These are phyloP conservation scores for Buteo buteo DNA, from an alignment of 2,113 vertebrate genomes.

Conservation along the genomic window DNA sequence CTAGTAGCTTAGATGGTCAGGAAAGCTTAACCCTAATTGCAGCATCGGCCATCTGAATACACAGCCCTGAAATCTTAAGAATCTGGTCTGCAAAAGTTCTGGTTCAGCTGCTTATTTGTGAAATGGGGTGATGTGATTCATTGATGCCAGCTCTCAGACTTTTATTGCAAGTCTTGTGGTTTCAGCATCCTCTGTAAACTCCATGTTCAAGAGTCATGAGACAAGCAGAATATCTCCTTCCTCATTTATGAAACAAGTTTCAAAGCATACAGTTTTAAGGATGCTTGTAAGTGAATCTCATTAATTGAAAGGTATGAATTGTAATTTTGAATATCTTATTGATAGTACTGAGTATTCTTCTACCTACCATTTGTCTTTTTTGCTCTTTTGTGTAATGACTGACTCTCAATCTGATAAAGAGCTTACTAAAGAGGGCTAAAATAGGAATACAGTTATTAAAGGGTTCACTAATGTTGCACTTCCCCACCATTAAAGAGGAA, in stretches of 20 bases:
- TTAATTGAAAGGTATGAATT: neutral
- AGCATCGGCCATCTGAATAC: neutral
- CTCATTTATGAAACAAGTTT: neutral
- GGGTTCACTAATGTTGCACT: neutral
- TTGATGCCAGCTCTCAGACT: neutral
- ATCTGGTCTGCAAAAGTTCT: neutral
- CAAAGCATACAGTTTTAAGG: neutral
- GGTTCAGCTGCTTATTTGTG: neutral
- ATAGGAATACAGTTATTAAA: neutral
- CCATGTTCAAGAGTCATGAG: neutral
- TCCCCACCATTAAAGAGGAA: neutral
- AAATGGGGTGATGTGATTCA: neutral
- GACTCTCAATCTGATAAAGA: neutral
- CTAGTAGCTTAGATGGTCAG: neutral
- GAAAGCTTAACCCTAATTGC: neutral
- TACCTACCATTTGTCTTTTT: neutral
- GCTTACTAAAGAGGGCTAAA: neutral
- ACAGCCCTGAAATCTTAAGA: neutral
- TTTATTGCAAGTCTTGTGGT: neutral
- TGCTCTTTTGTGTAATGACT: neutral
- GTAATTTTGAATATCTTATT: neutral
- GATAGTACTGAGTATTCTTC: neutral
- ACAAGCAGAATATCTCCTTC: neutral
- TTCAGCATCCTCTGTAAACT: neutral
- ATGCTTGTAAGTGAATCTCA: neutral